Conservation (phyloP, 2,113 vertebrate genomes). For the Melanerpes formicivorus region DNA sequence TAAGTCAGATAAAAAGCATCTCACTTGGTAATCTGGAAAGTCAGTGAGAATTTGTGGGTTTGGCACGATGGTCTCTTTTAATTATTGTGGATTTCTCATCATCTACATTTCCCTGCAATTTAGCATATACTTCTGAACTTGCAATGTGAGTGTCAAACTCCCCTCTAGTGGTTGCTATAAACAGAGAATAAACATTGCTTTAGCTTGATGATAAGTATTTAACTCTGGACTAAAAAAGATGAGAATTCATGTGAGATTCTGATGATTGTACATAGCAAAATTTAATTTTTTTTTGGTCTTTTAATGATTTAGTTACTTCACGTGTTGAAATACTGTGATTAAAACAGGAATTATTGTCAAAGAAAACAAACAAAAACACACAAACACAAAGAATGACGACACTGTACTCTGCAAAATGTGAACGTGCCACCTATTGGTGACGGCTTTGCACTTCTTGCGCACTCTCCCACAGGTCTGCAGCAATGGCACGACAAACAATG, state of each 20-base stretch:
- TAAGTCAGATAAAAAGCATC: conserved; percentile 38
- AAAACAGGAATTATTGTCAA: conserved; percentile 53
- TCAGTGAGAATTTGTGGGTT: background rate
- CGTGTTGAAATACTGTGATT: conserved; percentile 42
- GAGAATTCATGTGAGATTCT: background rate
- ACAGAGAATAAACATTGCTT: conserved; percentile 47
- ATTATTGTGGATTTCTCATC: conserved; percentile 29
- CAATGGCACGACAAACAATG: background rate
- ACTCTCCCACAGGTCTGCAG: background rate
- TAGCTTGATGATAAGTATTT: conserved; percentile 30
- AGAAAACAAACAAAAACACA: conserved; percentile 37
- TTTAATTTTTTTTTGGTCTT: conserved; percentile 29
- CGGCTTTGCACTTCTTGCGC: background rate
- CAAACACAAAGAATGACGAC: background rate
- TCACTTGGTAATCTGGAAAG: conserved; percentile 31
- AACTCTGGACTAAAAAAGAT: background rate
- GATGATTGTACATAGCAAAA: background rate
- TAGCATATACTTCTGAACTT: conserved; percentile 18
- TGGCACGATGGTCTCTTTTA: conserved; percentile 31
- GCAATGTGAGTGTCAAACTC: conserved; percentile 39
- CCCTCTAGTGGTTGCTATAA: conserved; percentile 60
- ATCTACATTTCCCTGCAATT: background rate
- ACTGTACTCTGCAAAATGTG: conserved; percentile 11
- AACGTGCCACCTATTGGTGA: conserved; percentile 53
- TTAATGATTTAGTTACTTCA: conserved; percentile 44